These are phyloP conservation scores for Drosophila pallidifrons DNA, from an alignment of 1,140 invertebrate genomes.

Conservation along the genomic window DNA sequence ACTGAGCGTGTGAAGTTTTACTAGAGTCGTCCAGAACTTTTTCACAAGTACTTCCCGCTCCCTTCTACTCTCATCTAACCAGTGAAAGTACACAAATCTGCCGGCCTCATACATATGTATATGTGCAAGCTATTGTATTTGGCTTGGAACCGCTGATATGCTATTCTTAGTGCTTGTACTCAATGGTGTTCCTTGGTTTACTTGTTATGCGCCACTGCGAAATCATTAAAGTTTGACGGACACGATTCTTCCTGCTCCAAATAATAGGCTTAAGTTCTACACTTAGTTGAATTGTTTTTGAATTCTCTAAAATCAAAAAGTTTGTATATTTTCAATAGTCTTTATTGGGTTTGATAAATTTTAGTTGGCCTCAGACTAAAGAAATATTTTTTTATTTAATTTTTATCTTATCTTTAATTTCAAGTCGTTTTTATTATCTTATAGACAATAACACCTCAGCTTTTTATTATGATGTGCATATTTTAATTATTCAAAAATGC, in stretches of 20 bases:
- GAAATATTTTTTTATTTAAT: too few relatives aligned
- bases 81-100: constrained; percentile 33
- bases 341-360: constrained; percentile 30
- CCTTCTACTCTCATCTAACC: not conserved
- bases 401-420: too few relatives aligned
- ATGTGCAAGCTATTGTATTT: constrained; percentile 33
- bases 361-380: too few relatives aligned
- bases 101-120: constrained; percentile 1
- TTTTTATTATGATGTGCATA: too few relatives aligned
- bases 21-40: constrained; percentile 69
- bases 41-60: constrained; percentile 13
- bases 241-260: constrained; percentile 24
- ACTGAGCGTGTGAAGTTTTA: constrained; percentile 72
- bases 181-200: constrained; percentile 69
- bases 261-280: constrained; percentile 46
- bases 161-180: too few relatives aligned
- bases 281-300: constrained; percentile 34
- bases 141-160: not conserved
- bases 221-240: constrained; percentile 76
- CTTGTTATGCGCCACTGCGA: constrained; percentile 73
- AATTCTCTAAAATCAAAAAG: constrained; percentile 24
- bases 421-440: too few relatives aligned
- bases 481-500: too few relatives aligned
- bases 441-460: too few relatives aligned
- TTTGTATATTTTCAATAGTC: constrained; percentile 55